Percentiles rank a stretch among this genome's conserved stretches.
Conservation (phyloP, 2,888 invertebrate genomes). For the Serripes groenlandicus region DNA sequence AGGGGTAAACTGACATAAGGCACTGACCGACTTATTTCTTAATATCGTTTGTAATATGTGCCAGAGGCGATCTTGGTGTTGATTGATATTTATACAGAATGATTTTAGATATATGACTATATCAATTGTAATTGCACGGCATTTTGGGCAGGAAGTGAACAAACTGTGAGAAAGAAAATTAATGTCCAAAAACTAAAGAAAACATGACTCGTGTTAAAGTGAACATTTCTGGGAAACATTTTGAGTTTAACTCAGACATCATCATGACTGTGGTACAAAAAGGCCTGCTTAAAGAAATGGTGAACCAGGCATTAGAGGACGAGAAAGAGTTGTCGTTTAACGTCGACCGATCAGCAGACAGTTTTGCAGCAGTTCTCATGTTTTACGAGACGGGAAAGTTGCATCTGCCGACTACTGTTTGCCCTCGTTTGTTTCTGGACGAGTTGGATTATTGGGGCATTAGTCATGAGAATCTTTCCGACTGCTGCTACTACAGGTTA, state of each 20-base stretch:
- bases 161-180: no score
- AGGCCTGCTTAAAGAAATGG: neutral
- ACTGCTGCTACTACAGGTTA: neutral
- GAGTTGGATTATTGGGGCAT: neutral
- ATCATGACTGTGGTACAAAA: neutral
- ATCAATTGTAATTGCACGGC: no score
- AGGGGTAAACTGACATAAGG: no score
- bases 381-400: constrained; percentile 11
- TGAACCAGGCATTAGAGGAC: neutral
- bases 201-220: neutral
- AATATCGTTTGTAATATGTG: no score
- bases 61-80: no score
- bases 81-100: no score
- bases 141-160: no score
- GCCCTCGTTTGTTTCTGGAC: neutral
- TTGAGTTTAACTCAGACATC: neutral
- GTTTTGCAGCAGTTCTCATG: neutral
- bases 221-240: constrained; percentile 5
- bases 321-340: neutral
- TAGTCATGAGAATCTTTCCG: neutral
- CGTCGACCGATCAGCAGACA: neutral
- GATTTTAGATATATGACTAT: no score
- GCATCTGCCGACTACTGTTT: neutral
- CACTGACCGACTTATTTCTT: no score
- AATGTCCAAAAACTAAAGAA: no score